A percentile compares a stretch with the other conserved stretches of the same genome.
phyloP scores from a whole-genome alignment of 2,888 invertebrate genomes.

The Aporophyla lueneburgensis region DNA sequence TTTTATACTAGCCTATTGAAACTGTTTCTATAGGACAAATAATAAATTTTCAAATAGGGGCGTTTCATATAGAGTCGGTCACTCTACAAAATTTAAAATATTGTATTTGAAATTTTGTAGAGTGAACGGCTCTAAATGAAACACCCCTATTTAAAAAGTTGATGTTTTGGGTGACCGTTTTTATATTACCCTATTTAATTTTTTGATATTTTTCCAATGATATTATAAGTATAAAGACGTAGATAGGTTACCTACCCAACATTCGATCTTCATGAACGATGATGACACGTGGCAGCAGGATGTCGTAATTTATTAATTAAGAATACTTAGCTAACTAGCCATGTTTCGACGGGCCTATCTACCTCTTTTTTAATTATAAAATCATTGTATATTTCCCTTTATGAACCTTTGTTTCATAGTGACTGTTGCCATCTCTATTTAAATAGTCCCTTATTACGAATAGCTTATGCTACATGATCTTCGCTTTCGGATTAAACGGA shows the following conservation, averaged over 20 bases:
- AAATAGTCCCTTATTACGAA: background rate
- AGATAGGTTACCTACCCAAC: too few relatives aligned
- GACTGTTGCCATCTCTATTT: background rate
- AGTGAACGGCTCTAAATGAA: background rate
- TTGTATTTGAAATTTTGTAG: slow-evolving; percentile 5
- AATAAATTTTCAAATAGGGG: too few relatives aligned
- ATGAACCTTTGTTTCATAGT: background rate
- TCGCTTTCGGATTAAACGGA: background rate
- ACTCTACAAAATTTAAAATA: too few relatives aligned
- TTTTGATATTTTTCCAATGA: background rate
- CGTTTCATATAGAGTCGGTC: too few relatives aligned
- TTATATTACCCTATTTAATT: background rate
- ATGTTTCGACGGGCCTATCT: too few relatives aligned
- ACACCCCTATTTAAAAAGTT: background rate
- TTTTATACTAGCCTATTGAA: slow-evolving; percentile 1
- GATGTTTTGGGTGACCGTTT: background rate
- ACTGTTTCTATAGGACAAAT: background rate
- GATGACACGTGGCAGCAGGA: too few relatives aligned
- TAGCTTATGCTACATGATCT: background rate
- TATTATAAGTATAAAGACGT: too few relatives aligned
- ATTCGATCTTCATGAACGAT: too few relatives aligned
- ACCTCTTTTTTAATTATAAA: background rate
- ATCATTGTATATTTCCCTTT: background rate
- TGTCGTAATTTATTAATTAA: too few relatives aligned
- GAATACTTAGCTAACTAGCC: too few relatives aligned